These are phyloP conservation scores for Falco peregrinus DNA, from an alignment of 2,797 vertebrate genomes.

Conservation along the genomic window DNA sequence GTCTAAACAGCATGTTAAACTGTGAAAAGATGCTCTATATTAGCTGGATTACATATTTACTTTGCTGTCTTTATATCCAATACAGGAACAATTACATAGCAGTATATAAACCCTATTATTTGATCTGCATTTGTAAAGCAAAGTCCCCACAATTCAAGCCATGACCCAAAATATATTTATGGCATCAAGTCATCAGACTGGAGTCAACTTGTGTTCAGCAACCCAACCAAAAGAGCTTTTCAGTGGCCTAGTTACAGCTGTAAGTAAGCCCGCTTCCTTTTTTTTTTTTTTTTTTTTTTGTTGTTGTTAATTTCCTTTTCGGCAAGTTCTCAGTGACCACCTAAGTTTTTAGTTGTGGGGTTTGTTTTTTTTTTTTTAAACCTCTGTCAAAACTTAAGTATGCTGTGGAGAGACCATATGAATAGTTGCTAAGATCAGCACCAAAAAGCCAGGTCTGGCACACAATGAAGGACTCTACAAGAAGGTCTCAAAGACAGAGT, in stretches of 20 bases:
- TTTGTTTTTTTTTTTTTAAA: not conserved
- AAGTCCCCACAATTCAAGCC: not conserved
- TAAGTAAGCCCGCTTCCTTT: not conserved
- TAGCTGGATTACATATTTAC: not conserved
- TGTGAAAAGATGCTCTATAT: not conserved
- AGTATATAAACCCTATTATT: not conserved
- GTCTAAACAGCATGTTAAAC: not conserved
- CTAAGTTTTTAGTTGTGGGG: not conserved
- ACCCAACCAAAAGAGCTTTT: not conserved
- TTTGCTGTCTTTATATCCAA: not conserved
- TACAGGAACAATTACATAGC: not conserved
- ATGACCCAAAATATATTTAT: not conserved
- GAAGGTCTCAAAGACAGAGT: conserved; percentile 68
- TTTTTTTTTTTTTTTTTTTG: not conserved
- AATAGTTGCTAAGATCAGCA: not conserved
- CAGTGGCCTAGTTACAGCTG: not conserved
- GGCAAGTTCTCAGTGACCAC: not conserved
- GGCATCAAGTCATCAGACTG: not conserved
- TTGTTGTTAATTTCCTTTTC: not conserved
- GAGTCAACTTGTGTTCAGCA: not conserved
- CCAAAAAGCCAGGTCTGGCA: not conserved
- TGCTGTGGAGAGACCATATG: not conserved
- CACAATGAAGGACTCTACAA: conserved; percentile 19
- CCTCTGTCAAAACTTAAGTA: not conserved
- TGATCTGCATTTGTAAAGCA: not conserved